Evolutionary conservation across 2,888 invertebrate genomes (phyloP).

Genomic region (Drosophila nr. fundita): DNA sequence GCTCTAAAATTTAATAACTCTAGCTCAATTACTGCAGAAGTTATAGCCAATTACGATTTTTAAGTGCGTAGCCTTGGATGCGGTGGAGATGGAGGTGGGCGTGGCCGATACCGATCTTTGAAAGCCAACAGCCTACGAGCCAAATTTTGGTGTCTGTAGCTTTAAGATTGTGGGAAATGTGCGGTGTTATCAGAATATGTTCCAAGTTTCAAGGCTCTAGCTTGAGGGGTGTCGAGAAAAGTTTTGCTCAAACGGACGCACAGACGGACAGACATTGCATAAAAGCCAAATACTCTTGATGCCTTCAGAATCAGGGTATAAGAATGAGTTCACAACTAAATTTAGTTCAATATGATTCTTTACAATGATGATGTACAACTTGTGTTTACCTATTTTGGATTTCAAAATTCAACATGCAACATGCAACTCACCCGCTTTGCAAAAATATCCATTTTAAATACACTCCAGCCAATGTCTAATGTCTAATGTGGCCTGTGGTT

Average conservation of each 20-base stretch:
- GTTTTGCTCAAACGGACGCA: neutral
- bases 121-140: neutral
- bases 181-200: neutral
- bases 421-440: slow-evolving; percentile 71
- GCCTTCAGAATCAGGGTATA: neutral
- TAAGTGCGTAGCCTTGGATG: neutral
- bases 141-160: neutral
- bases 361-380: neutral
- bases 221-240: neutral
- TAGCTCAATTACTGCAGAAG: too few relatives aligned
- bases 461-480: slow-evolving; percentile 6
- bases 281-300: neutral
- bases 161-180: neutral
- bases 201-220: neutral
- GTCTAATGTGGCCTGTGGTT: neutral
- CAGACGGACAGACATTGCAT: neutral
- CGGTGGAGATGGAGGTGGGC: neutral
- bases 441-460: slow-evolving; percentile 44
- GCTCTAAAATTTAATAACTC: neutral
- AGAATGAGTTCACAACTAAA: neutral
- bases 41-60: neutral
- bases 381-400: neutral
- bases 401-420: neutral
- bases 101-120: neutral
- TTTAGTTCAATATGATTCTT: neutral